Evolutionary conservation across 2,888 invertebrate species (phyloP), one percentile per base, ranked within the genome.

Genomic region (Lissocephala sabroskyi): DNA sequence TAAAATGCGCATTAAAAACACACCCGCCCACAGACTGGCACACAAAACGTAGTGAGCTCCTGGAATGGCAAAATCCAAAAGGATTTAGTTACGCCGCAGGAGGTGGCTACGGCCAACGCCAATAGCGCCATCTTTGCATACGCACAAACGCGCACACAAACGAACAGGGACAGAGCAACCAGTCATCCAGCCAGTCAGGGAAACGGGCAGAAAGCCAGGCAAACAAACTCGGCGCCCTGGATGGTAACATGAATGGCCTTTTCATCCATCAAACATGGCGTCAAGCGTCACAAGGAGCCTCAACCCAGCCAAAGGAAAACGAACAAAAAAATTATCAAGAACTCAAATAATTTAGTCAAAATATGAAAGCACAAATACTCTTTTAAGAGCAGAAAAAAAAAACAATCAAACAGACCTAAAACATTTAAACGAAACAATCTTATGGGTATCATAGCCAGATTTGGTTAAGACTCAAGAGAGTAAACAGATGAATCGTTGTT

Each of bases 231-330:
- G 73, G 74, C 63, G 54, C 71, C 59, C 67, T 77, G 74, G 70
- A 77, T 77, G 71, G 71, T 77, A 68, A 74, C 71, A 70, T 71
- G 71, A 77, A 71, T 71, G 77, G 71, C 74, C 74, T 77, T 77
- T 71, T 71, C 77, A 71, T 73, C 67, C 75, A 68, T 76, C 79
- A 76, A 71, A 68, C 66, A 75, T 80, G 79, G 78, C 80, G 81
- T 80, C 81, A 81, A 79, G 76, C 79, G 79, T 80, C 79, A 78
- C 80, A 79, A 78, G 67, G 59, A 67, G 60, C 60, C 66, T 10
- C n/a, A 30, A 30, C 62, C 30, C 19, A 19, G 18, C n/a, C n/a
- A 37, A 36, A 36, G 10, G 14, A 37, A 37, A 37, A 5, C n/a
- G 75, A 68, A 75, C 66, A 6, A 11, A 23, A 23, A 23, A 23